Evolutionary conservation across 2,797 vertebrate genomes (phyloP).

Genomic region (Merluccius polli): DNA sequence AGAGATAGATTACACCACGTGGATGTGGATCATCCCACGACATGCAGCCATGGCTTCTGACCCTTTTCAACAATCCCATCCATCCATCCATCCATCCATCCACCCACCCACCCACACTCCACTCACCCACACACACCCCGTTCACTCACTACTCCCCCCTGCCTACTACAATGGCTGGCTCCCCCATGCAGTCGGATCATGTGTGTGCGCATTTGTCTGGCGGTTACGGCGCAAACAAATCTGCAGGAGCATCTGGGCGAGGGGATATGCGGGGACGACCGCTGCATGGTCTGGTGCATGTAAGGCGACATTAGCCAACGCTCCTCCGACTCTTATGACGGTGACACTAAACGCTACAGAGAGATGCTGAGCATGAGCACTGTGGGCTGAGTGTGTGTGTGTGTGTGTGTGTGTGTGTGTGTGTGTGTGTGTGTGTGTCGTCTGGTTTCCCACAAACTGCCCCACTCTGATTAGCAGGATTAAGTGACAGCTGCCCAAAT

Average conservation of each 20-base stretch:
- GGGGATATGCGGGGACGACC: background rate
- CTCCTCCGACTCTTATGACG: background rate
- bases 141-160: too few species aligned
- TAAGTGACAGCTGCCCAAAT: conserved; percentile 85
- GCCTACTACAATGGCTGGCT: conserved; percentile 15
- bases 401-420: conserved; percentile 24
- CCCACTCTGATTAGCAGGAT: conserved; percentile 80
- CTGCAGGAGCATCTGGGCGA: background rate
- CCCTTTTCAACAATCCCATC: conserved; percentile 70
- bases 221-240: conserved; percentile 14
- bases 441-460: conserved; percentile 75
- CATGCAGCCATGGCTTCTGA: conserved; percentile 43
- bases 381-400: background rate
- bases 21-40: conserved; percentile 74
- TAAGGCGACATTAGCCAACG: background rate
- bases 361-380: background rate
- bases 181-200: conserved; percentile 45
- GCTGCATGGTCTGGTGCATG: background rate
- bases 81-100: conserved; percentile 43
- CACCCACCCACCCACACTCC: conserved; percentile 23
- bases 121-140: conserved; percentile 14
- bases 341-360: background rate
- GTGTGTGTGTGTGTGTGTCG: conserved; percentile 34
- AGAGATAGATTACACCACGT: conserved; percentile 65
- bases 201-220: conserved; percentile 47